Evolutionary conservation across 2,797 vertebrate species (phyloP).

Genomic region (Sphenopsis melanotis): DNA sequence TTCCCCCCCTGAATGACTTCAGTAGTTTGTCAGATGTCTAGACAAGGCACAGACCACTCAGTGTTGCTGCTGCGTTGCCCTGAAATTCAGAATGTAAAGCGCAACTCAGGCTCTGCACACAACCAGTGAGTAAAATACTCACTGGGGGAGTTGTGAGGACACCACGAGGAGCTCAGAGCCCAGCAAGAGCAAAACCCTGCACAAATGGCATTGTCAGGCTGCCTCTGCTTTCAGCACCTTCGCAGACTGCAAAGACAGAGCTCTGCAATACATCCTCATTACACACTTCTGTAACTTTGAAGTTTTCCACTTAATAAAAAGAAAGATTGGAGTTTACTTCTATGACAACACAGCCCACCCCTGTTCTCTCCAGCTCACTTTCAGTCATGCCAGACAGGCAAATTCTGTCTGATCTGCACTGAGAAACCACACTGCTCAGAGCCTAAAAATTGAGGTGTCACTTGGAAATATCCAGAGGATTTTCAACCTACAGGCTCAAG

Average conservation of each 20-base stretch:
- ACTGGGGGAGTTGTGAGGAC: background rate
- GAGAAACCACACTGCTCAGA: background rate
- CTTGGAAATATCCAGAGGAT: background rate
- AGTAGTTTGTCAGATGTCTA: constrained; percentile 36
- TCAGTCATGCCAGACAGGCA: background rate
- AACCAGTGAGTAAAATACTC: background rate
- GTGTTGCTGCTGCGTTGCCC: background rate
- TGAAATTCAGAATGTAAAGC: constrained; percentile 8
- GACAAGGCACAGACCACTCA: constrained; percentile 32
- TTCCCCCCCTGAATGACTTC: background rate
- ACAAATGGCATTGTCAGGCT: background rate
- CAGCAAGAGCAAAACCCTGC: background rate
- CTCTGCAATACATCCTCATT: background rate
- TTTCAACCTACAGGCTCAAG: background rate
- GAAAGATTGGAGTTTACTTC: background rate
- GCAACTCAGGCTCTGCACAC: background rate
- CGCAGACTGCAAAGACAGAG: background rate
- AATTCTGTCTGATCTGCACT: background rate
- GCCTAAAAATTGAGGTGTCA: background rate
- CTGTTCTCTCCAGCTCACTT: background rate
- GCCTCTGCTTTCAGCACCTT: background rate
- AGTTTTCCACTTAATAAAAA: background rate
- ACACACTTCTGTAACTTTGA: background rate
- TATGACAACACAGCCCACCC: background rate
- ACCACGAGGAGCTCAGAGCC: background rate